These are phyloP conservation scores for Endotricha flammealis DNA, from an alignment of 2,888 invertebrate species.

Conservation along the genomic window DNA sequence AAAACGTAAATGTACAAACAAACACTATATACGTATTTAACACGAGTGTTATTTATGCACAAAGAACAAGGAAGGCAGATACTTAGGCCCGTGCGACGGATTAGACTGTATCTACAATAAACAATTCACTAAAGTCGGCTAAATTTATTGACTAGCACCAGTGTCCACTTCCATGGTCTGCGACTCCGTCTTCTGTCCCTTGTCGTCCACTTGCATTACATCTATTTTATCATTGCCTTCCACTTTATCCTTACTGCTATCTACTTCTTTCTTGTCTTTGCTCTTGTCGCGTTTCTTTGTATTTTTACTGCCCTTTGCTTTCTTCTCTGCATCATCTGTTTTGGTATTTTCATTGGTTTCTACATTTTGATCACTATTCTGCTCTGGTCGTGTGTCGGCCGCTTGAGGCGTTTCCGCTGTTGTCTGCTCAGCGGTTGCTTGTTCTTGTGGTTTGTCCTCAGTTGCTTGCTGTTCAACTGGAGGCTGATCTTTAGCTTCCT, in stretches of 20 bases:
- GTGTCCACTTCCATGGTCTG: conserved; percentile 69
- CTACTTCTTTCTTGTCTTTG: conserved; percentile 54
- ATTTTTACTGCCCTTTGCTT: conserved; percentile 46
- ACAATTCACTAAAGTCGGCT: conserved; percentile 61
- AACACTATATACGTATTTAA: conserved; percentile 55
- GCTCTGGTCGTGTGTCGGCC: conserved; percentile 46
- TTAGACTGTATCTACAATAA: conserved; percentile 43
- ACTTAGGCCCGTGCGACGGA: conserved; percentile 38
- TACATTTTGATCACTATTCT: conserved; percentile 27
- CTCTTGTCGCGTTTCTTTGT: conserved; percentile 69
- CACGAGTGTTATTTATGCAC: conserved; percentile 60
- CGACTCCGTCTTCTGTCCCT: conserved; percentile 45
- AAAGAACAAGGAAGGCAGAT: conserved; percentile 45
- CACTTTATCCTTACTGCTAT: conserved; percentile 41
- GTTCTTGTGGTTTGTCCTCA: conserved; percentile 22
- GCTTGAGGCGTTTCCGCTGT: conserved; percentile 26
- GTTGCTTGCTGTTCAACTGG: conserved; percentile 18
- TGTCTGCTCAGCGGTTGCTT: conserved; percentile 15
- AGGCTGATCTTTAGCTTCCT: conserved; percentile 28
- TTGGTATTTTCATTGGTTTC: conserved; percentile 31
- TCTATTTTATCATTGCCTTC: conserved; percentile 32
- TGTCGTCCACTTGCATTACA: conserved; percentile 49
- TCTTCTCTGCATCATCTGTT: conserved; percentile 37
- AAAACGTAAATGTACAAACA: conserved; percentile 72
- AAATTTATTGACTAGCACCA: conserved; percentile 74